Percentiles rank a stretch among this genome's conserved stretches.
Conservation (phyloP, 2,888 invertebrate genomes). For the Augochlorella aurata region DNA sequence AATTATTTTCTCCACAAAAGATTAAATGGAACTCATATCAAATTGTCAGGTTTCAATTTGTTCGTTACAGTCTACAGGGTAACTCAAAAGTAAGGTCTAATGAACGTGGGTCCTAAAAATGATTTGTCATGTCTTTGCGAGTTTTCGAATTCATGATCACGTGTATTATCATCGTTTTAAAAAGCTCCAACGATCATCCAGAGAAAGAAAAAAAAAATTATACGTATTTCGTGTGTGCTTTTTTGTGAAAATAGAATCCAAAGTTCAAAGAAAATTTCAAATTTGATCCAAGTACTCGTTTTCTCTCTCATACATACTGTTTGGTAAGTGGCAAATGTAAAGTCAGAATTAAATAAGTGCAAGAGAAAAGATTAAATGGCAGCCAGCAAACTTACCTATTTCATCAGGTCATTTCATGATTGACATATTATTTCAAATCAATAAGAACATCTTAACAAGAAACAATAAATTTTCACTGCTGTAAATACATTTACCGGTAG, state of each 20-base stretch:
- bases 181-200: background rate
- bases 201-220: background rate
- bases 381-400: background rate
- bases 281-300: background rate
- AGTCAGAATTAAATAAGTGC: constrained; percentile 18
- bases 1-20: background rate
- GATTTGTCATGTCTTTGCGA: background rate
- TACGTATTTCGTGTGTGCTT: background rate
- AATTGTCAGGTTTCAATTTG: background rate
- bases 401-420: constrained; percentile 5
- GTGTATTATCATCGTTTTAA: background rate
- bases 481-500: background rate
- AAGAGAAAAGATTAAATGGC: constrained; percentile 15
- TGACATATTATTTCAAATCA: background rate
- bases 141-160: background rate
- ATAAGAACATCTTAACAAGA: background rate
- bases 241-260: background rate
- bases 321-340: constrained; percentile 4
- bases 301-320: background rate
- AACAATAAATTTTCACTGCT: background rate
- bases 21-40: background rate
- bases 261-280: background rate
- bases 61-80: constrained; percentile 11
- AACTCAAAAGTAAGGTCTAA: constrained; percentile 14
- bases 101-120: constrained; percentile 13